Conservation (phyloP, 2,797 vertebrate species). For the Sebastes variabilis region DNA sequence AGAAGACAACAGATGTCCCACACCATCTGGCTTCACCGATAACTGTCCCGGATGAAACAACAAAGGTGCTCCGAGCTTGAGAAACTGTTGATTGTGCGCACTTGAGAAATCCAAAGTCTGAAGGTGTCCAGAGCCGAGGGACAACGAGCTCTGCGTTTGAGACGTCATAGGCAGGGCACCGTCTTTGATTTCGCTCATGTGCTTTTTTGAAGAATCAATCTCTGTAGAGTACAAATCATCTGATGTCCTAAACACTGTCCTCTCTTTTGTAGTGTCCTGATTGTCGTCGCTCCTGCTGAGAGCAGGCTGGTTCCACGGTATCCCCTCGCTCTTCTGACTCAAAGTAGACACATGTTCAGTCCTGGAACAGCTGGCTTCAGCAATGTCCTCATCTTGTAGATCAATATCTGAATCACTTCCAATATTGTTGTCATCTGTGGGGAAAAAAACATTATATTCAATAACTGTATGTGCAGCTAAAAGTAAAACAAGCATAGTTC, state of each 20-base stretch:
- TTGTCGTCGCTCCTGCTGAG: conserved; percentile 61
- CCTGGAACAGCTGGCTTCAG: conserved; percentile 68
- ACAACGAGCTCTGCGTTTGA: conserved; percentile 80
- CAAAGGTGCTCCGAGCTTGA: conserved; percentile 84
- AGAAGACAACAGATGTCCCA: conserved; percentile 86
- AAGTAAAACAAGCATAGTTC: neutral
- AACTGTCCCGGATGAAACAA: conserved; percentile 89
- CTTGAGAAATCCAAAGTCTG: conserved; percentile 86
- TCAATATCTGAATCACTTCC: conserved; percentile 88
- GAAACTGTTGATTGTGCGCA: conserved; percentile 85
- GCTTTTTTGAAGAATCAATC: conserved; percentile 64
- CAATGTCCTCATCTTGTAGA: conserved; percentile 77
- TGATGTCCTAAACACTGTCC: conserved; percentile 61
- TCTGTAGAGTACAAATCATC: conserved; percentile 74
- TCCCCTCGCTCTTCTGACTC: conserved; percentile 70
- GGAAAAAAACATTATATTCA: neutral
- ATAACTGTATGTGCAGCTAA: neutral
- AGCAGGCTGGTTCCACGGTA: conserved; percentile 72
- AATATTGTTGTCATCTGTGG: conserved; percentile 83
- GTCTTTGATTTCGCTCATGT: conserved; percentile 77
- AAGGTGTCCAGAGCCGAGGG: conserved; percentile 77
- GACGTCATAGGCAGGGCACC: conserved; percentile 78
- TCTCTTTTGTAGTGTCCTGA: conserved; percentile 61
- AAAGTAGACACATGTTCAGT: conserved; percentile 52
- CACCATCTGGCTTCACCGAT: conserved; percentile 81